Evolutionary conservation across 2,888 invertebrate genomes (phyloP).

Genomic region (Drosophila neutralis): DNA sequence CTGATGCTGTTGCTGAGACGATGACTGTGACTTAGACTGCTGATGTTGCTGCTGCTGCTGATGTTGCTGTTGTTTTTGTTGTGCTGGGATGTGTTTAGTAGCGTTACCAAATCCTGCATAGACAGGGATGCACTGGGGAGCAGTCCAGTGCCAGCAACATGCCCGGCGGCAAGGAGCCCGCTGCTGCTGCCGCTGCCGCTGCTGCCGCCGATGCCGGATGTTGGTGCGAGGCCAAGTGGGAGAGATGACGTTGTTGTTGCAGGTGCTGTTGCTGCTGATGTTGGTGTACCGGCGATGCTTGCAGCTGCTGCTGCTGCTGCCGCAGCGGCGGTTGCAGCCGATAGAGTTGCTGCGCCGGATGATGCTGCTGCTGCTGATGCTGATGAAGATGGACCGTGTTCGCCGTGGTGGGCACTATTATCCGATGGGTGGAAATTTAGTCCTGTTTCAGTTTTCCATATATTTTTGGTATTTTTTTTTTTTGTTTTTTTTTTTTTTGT

Average conservation of each 20-base stretch:
- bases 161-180: conserved; percentile 68
- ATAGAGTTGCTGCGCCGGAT: conserved; percentile 76
- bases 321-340: conserved; percentile 83
- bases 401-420: conserved; percentile 84
- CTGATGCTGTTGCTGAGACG: conserved; percentile 59
- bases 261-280: conserved; percentile 56
- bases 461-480: conserved; percentile 66
- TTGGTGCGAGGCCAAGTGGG: conserved; percentile 69
- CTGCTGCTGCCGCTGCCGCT: conserved; percentile 48
- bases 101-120: conserved; percentile 95
- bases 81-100: conserved; percentile 65
- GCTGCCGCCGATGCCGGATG: conserved; percentile 52
- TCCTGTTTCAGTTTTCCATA: conserved; percentile 84
- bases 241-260: conserved; percentile 63
- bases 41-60: conserved; percentile 79
- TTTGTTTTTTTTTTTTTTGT: conserved; percentile 69
- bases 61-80: conserved; percentile 77
- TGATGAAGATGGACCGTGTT: conserved; percentile 65
- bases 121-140: conserved; percentile 88
- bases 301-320: conserved; percentile 74
- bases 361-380: conserved; percentile 76
- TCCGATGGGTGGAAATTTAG: conserved; percentile 85
- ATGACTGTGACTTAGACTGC: conserved; percentile 56
- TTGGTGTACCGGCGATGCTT: conserved; percentile 80
- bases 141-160: conserved; percentile 85